Evolutionary conservation across 2,888 invertebrate genomes (phyloP).

Genomic region (Orthosia gracilis): DNA sequence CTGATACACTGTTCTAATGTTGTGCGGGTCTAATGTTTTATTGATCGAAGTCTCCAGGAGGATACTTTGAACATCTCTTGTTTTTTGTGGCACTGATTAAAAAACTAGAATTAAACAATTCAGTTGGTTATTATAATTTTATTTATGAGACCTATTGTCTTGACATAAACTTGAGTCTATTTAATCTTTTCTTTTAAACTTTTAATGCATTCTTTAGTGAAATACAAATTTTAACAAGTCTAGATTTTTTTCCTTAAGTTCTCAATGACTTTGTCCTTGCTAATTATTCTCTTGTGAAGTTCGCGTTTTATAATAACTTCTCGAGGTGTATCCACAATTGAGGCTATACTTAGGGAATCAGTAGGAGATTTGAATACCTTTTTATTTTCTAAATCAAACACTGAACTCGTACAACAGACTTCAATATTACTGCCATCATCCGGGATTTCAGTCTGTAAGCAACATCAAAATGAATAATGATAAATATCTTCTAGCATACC

Average conservation of each 20-base stretch:
- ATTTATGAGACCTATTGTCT: too few species aligned
- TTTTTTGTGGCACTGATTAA: too few species aligned
- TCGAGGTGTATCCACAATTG: conserved; percentile 1
- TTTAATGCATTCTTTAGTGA: conserved; percentile 5
- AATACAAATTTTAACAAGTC: not conserved
- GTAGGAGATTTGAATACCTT: conserved; percentile 2
- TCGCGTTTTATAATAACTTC: not conserved
- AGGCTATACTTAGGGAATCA: not conserved
- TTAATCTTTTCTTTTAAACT: not conserved
- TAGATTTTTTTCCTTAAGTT: not conserved
- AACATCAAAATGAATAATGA: conserved; percentile 1
- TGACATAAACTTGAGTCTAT: too few species aligned
- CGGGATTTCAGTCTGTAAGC: conserved; percentile 6
- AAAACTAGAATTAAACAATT: too few species aligned
- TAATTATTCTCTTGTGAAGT: not conserved
- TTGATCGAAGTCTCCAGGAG: too few species aligned
- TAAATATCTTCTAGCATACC: not conserved
- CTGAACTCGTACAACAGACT: not conserved
- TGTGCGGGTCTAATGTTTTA: too few species aligned
- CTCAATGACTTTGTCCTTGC: not conserved
- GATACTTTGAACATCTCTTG: too few species aligned
- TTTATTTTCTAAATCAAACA: conserved; percentile 4
- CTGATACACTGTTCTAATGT: too few species aligned
- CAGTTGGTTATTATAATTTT: too few species aligned
- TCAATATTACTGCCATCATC: conserved; percentile 1